Evolutionary conservation across 2,888 invertebrate species (phyloP), one percentile per base, ranked within the genome.

Genomic region (Agriopis aurantiaria): DNA sequence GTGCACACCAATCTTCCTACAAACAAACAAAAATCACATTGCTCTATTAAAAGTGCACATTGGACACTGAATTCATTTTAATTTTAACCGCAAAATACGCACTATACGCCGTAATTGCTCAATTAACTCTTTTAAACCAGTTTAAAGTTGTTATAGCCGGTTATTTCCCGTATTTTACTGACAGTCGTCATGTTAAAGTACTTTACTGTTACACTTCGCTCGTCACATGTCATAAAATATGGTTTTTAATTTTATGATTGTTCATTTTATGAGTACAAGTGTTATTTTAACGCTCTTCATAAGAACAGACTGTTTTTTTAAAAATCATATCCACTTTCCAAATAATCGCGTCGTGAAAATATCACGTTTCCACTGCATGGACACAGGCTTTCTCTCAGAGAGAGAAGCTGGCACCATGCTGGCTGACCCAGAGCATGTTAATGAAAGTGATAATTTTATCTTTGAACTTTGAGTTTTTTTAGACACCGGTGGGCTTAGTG

Each of bases 141-240:
- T 72, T 73, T 68, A 78, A 75, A 75, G 75, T 63, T 69, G 77
- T 75, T 78, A 65, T 60, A 69, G 67, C 70, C 72, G 68, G 66
- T 58, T 78, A 79, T 82, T 79, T 80, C 77, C 80, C 75, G 74
- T 76, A 72, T 76, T 80, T 82, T 79, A 80, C 76, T 76, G 78
- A 72, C 77, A 75, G 74, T 75, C 72, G 72, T 73, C 76, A 76
- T 65, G 73, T 65, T 58, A 57, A 71, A 66, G 41, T 58, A 33
- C 71, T 76, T 78, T 72, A 78, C 66, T 72, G 76, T 75, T 74
- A 60, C 58, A 63, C 72, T 69, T 75, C 72, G 63, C 62, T 67
- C 66, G 73, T 71, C 71, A 72, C 63, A 59, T 72, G 72, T 62
- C 77, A 72, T 75, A 75, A 77, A 75, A 64, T 62, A 64, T 65